Base-by-base conservation (phyloP, 1,140 invertebrate genomes). In the Argopecten irradians region DNA sequence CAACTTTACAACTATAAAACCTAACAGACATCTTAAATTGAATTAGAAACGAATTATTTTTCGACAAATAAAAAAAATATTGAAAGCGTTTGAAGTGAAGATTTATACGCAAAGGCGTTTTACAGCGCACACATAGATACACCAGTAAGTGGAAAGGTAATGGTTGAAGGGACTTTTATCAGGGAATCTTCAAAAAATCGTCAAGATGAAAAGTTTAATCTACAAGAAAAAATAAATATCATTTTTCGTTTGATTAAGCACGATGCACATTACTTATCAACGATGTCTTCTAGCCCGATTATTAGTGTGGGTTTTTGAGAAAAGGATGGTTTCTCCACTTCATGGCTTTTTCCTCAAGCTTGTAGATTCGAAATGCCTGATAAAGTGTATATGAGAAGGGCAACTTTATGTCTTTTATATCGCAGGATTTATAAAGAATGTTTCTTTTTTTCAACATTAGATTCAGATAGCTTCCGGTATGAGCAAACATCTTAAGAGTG, bases 331-430 rank as follows among this genome's bases (percentile, higher is more conserved):
- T 71, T 28, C 22, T 28, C 55, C 7, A 71, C 16, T 71, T 71
- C 55, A 71, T 71, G 55, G 55, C 55, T 71, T n/a, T 71, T 71
- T n/a, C n/a, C 55, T 71, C 22, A 28, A 71, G 55, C n/a, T n/a
- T 71, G n/a, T 14, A 71, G 55, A 28, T 71, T 71, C n/a, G 19
- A 71, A n/a, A 71, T 71, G 55, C 1, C 28, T 71, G 55, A 71
- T 71, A 71, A 71, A 22, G 13, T 71, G 2, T 5, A 71, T 22
- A 28, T 2, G n/a, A 71, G 55, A n/a, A 28, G n/a, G 28, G 28
- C n/a, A 71, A 71, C 55, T 71, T 71, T n/a, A 71, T 71, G 55
- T 71, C 55, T 71, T 71, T 71, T 28, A 71, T 71, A 71, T 71
- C 55, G 22, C 55, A 71, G n/a, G 28, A 71, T 71, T 71, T 71